These are phyloP conservation scores for Galemys pyrenaicus DNA, from an alignment of 2,113 vertebrate genomes.

Conservation along the genomic window DNA sequence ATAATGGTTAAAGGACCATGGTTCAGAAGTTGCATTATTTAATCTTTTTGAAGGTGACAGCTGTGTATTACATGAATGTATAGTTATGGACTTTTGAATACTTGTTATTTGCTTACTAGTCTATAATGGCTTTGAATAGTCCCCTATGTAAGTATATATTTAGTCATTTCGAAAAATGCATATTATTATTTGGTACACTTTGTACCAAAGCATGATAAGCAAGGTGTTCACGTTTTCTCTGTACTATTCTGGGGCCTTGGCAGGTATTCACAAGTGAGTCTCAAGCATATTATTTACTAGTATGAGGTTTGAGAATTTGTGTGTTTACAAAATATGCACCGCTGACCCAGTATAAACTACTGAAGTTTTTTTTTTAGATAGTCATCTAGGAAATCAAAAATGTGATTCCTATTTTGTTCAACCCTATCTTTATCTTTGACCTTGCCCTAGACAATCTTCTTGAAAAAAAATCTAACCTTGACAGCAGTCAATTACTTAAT, in stretches of 20 bases:
- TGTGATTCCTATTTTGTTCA: conserved; percentile 17
- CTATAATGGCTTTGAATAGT: conserved; percentile 83
- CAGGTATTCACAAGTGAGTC: conserved; percentile 83
- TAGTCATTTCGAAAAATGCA: conserved; percentile 75
- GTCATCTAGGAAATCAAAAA: not conserved
- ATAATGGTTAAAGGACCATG: conserved; percentile 77
- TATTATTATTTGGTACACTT: conserved; percentile 84
- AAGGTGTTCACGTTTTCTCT: conserved; percentile 78
- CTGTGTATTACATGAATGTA: conserved; percentile 79
- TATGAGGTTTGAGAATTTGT: conserved; percentile 81
- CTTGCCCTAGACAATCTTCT: conserved; percentile 42
- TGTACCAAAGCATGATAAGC: conserved; percentile 81
- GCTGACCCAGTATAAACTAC: conserved; percentile 30
- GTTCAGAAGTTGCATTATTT: conserved; percentile 80
- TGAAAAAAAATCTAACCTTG: conserved; percentile 50
- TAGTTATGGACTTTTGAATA: conserved; percentile 82
- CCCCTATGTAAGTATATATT: conserved; percentile 72
- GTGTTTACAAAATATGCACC: conserved; percentile 81
- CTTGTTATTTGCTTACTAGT: conserved; percentile 83
- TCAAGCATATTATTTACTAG: conserved; percentile 85
- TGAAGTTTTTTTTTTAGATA: not conserved
- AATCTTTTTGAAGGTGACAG: conserved; percentile 80
- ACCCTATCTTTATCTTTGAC: conserved; percentile 49
- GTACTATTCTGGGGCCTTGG: conserved; percentile 75
- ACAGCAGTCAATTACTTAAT: conserved; percentile 62